These are phyloP conservation scores for Pipistrellus kuhlii DNA, from an alignment of 2,797 vertebrate species.

Conservation along the genomic window DNA sequence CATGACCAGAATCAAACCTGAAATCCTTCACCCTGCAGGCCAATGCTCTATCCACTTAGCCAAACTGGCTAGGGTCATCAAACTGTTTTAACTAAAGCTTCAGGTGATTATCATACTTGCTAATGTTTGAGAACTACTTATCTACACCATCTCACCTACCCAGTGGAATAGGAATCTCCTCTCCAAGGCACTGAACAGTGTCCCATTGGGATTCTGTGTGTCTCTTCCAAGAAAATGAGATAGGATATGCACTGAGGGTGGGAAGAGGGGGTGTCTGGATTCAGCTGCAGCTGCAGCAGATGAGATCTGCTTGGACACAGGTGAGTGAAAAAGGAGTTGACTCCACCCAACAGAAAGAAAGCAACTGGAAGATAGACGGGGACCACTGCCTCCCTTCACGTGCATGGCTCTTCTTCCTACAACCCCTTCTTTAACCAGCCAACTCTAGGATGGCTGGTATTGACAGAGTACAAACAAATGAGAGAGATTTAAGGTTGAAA, in stretches of 20 bases:
- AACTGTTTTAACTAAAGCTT: background rate
- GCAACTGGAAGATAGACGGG: background rate
- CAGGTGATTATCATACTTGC: background rate
- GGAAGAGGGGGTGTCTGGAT: background rate
- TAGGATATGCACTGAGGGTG: background rate
- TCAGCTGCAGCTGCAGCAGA: background rate
- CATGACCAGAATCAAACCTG: background rate
- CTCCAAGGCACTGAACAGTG: background rate
- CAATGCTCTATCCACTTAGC: background rate
- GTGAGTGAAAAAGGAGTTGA: background rate
- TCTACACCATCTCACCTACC: background rate
- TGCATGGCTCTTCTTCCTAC: background rate
- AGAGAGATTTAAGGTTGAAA: background rate
- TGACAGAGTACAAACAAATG: background rate
- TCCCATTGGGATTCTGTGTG: background rate
- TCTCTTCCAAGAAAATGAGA: background rate
- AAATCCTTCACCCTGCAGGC: background rate
- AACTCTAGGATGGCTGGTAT: background rate
- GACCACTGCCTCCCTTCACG: background rate
- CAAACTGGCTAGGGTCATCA: background rate
- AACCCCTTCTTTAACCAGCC: background rate
- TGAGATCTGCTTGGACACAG: background rate
- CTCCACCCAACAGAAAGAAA: background rate
- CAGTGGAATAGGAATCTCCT: background rate
- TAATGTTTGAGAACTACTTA: background rate